Evolutionary conservation across 2,888 invertebrate species (phyloP).

Genomic region (Cephus sareptanus): DNA sequence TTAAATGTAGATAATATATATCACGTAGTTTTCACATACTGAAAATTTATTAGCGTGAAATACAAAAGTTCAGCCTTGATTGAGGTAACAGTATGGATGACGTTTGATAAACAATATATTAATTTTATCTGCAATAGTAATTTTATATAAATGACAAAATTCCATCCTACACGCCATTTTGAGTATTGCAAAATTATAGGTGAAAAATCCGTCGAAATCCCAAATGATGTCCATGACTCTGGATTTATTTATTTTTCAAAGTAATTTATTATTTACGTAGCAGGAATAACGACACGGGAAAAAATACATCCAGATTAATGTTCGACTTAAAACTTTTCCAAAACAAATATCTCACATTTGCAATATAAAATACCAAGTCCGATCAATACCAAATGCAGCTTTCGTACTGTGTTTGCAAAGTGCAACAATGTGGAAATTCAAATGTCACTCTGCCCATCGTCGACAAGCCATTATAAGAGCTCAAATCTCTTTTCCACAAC

Average conservation of each 20-base stretch:
- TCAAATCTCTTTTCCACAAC: background rate
- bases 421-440: slow-evolving; percentile 5
- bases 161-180: background rate
- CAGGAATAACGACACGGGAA: background rate
- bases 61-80: no score
- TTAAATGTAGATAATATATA: no score
- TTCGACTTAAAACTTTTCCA: background rate
- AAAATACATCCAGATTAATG: background rate
- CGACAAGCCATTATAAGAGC: background rate
- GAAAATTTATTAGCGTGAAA: no score
- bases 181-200: background rate
- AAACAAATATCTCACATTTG: background rate
- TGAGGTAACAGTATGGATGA: no score
- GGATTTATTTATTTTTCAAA: background rate
- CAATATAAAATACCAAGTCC: background rate
- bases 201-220: background rate
- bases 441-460: background rate
- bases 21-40: no score
- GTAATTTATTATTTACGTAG: background rate
- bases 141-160: background rate
- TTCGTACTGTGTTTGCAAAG: background rate
- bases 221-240: background rate
- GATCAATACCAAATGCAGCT: background rate
- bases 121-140: background rate
- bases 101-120: no score